Evolutionary conservation across 2,797 vertebrate genomes (phyloP).

Genomic region (Carapus acus): DNA sequence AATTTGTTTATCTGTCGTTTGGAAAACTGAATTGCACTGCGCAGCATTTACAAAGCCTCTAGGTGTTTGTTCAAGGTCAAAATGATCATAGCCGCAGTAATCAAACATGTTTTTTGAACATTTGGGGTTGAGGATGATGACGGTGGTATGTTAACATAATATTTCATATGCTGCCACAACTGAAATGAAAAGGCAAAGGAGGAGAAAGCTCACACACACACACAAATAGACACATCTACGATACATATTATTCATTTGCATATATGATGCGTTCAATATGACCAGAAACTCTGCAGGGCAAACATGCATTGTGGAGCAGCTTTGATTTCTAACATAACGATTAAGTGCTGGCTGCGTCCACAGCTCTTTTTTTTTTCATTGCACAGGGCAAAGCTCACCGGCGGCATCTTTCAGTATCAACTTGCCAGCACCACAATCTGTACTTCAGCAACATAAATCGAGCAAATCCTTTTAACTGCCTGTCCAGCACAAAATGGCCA

Average conservation of each 20-base stretch:
- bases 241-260: background rate
- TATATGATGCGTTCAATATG: slow-evolving; percentile 3
- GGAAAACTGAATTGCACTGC: slow-evolving; percentile 27
- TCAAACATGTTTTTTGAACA: slow-evolving; percentile 13
- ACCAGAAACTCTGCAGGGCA: too few species aligned
- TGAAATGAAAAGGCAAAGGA: too few species aligned
- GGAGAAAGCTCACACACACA: too few species aligned
- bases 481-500: slow-evolving; percentile 42
- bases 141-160: too few species aligned
- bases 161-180: too few species aligned
- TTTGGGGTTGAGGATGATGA: too few species aligned
- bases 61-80: slow-evolving; percentile 3
- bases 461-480: slow-evolving; percentile 31
- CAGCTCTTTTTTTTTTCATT: slow-evolving; percentile 1
- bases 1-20: slow-evolving; percentile 42
- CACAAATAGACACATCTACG: too few species aligned
- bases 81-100: slow-evolving; percentile 5
- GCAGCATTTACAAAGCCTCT: slow-evolving; percentile 47
- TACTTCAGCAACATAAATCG: slow-evolving; percentile 25
- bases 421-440: slow-evolving; percentile 17
- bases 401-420: slow-evolving; percentile 22
- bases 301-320: background rate
- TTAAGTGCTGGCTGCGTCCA: slow-evolving; percentile 1
- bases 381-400: slow-evolving; percentile 12
- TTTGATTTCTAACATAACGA: slow-evolving; percentile 22